Evolutionary conservation across 2,888 invertebrate species (phyloP).

Genomic region (Archaeoteleia sp.): DNA sequence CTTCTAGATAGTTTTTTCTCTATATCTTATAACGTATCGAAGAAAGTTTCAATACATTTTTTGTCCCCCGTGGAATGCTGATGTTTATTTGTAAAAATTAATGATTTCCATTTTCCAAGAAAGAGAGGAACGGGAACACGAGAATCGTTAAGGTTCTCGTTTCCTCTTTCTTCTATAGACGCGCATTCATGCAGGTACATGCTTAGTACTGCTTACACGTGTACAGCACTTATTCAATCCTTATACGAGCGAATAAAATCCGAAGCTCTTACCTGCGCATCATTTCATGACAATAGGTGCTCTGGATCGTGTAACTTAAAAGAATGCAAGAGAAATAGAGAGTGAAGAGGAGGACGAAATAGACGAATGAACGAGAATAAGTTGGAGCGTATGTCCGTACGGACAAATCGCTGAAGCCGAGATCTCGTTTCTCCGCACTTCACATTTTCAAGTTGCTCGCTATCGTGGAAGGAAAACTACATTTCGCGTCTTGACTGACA

Average conservation of each 20-base stretch:
- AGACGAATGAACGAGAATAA: slow-evolving; percentile 33
- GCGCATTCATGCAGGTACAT: slow-evolving; percentile 46
- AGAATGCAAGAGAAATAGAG: slow-evolving; percentile 47
- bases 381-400: slow-evolving; percentile 10
- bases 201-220: slow-evolving; percentile 46
- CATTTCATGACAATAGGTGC: slow-evolving; percentile 64
- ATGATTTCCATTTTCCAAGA: slow-evolving; percentile 40
- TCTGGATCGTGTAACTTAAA: slow-evolving; percentile 48
- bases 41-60: no score
- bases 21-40: no score
- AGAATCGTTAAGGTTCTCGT: slow-evolving; percentile 53
- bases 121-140: slow-evolving; percentile 35
- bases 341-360: slow-evolving; percentile 21
- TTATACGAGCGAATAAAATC: slow-evolving; percentile 49
- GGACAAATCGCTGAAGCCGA: slow-evolving; percentile 33
- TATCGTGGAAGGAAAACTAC: no score
- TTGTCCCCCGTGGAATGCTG: no score
- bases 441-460: no score
- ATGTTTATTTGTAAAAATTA: slow-evolving; percentile 46
- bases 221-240: slow-evolving; percentile 51
- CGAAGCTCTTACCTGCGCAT: slow-evolving; percentile 64
- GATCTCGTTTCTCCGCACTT: no score
- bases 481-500: no score
- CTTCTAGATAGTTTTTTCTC: no score
- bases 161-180: slow-evolving; percentile 46